Conservation (phyloP, 1,140 invertebrate species). For the Drosophila nigromelanica region DNA sequence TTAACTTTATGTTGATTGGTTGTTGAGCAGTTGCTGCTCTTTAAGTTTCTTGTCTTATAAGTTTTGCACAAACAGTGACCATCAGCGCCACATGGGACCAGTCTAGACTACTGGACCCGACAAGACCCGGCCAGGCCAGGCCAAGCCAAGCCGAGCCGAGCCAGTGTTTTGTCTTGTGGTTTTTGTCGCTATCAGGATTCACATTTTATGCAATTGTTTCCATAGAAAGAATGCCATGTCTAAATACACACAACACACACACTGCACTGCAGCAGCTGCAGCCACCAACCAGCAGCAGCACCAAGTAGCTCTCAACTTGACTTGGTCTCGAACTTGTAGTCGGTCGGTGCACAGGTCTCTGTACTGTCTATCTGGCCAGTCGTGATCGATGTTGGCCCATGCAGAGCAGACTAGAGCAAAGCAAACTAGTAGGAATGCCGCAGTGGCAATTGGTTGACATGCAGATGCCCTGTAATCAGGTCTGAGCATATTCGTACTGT, state of each 20-base stretch:
- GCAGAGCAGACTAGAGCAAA: conserved; percentile 30
- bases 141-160: conserved; percentile 2
- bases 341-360: conserved; percentile 20
- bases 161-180: conserved; percentile 43
- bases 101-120: conserved; percentile 23
- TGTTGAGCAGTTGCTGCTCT: conserved; percentile 12
- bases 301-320: conserved; percentile 63
- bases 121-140: not conserved
- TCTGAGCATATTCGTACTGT: not conserved
- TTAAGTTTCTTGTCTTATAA: conserved; percentile 5
- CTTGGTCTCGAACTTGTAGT: conserved; percentile 36
- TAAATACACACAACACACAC: conserved; percentile 54
- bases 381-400: conserved; percentile 73
- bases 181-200: conserved; percentile 76
- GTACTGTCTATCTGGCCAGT: conserved; percentile 63
- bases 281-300: conserved; percentile 31
- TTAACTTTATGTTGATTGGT: conserved; percentile 40
- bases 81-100: conserved; percentile 32
- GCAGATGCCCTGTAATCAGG: not conserved
- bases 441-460: not conserved
- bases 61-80: conserved; percentile 9
- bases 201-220: conserved; percentile 82
- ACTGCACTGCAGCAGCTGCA: conserved; percentile 37
- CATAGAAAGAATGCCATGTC: conserved; percentile 77
- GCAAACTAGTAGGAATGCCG: not conserved